Conservation (phyloP, 2,888 invertebrate genomes). For the Chirona hameri region DNA sequence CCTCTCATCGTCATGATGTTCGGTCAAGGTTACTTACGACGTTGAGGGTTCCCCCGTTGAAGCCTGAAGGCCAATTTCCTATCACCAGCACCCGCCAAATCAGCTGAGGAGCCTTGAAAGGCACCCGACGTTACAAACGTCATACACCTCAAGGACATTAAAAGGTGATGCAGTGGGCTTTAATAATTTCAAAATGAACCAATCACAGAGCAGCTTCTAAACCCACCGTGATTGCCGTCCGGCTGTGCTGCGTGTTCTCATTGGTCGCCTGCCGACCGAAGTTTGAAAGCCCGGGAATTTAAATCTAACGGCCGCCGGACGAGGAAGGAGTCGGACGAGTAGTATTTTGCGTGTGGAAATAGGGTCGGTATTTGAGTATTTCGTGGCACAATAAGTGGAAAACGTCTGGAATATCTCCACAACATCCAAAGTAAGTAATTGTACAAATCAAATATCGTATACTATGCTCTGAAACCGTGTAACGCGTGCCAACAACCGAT, state of each 20-base stretch:
- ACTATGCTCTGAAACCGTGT: too few relatives aligned
- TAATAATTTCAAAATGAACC: constrained; percentile 28
- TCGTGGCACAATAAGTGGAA: not conserved
- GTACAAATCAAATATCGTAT: not conserved
- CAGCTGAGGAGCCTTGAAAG: constrained; percentile 4
- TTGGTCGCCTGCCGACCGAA: not conserved
- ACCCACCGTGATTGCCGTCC: not conserved
- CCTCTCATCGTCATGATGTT: too few relatives aligned
- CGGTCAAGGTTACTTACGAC: too few relatives aligned
- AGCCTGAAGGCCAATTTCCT: not conserved
- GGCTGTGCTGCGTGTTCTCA: not conserved
- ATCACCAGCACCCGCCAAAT: not conserved
- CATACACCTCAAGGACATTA: constrained; percentile 27
- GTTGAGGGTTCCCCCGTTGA: too few relatives aligned
- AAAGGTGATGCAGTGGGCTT: constrained; percentile 13
- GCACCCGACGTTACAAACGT: not conserved
- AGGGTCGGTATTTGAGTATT: not conserved
- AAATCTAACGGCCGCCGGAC: constrained; percentile 9
- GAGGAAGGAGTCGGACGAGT: not conserved
- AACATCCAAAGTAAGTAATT: not conserved
- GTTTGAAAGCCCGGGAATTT: constrained; percentile 6
- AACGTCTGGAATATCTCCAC: not conserved
- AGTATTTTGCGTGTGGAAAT: not conserved
- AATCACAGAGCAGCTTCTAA: not conserved
- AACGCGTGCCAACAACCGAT: too few relatives aligned